Percentiles rank a stretch among this genome's conserved stretches.
Evolutionary conservation across 2,888 invertebrate species (phyloP).

Genomic region (Campoplex capitator): DNA sequence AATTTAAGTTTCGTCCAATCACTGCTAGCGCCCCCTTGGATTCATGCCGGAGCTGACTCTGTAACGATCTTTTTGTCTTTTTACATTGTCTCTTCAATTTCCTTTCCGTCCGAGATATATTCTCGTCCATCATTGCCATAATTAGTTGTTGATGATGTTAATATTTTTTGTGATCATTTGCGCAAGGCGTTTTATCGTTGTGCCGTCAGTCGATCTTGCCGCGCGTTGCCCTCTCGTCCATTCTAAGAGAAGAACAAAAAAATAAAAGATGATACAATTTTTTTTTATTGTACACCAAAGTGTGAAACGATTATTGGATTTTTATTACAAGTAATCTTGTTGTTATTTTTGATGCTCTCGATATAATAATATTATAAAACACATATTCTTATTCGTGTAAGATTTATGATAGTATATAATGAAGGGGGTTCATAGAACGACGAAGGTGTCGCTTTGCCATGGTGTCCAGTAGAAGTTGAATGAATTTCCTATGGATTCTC

Average conservation of each 20-base stretch:
- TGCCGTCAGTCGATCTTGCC: slow-evolving; percentile 83
- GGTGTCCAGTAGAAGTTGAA: slow-evolving; percentile 33
- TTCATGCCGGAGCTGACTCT: neutral
- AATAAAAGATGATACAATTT: neutral
- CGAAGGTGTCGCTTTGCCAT: slow-evolving; percentile 37
- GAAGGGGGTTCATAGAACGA: slow-evolving; percentile 14
- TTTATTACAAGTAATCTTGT: neutral
- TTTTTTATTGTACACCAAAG: neutral
- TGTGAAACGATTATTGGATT: neutral
- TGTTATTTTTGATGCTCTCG: slow-evolving; percentile 1
- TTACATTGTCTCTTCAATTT: slow-evolving; percentile 56
- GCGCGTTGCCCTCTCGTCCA: slow-evolving; percentile 84
- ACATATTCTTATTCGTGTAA: neutral
- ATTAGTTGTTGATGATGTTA: slow-evolving; percentile 8
- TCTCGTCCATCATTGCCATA: slow-evolving; percentile 72
- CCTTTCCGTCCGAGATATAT: slow-evolving; percentile 51
- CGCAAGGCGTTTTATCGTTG: slow-evolving; percentile 78
- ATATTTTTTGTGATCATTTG: slow-evolving; percentile 32
- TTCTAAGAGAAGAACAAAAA: slow-evolving; percentile 74
- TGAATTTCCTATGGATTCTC: neutral
- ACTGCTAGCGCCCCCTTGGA: neutral
- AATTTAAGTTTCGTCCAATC: neutral
- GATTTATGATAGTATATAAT: neutral
- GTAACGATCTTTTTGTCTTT: slow-evolving; percentile 28
- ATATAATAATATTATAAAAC: neutral